These are phyloP conservation scores for Phocoena phocoena DNA, from an alignment of 2,113 vertebrate genomes.

Conservation along the genomic window DNA sequence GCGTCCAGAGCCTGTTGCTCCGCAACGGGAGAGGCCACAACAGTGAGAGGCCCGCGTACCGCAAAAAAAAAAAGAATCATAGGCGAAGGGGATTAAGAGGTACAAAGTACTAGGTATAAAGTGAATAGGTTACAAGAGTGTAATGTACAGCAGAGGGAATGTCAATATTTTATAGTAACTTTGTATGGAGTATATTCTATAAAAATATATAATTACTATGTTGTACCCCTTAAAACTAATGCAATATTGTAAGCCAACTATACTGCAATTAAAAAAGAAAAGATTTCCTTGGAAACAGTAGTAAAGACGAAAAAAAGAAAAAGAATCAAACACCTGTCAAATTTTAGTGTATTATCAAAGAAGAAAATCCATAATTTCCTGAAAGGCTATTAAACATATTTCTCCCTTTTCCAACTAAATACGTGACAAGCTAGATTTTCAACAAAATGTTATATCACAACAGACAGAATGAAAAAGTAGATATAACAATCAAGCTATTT, in stretches of 20 bases:
- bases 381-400: neutral
- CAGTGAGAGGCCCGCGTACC: too few relatives aligned
- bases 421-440: neutral
- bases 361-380: neutral
- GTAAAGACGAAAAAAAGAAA: neutral
- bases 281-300: neutral
- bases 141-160: neutral
- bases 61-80: too few relatives aligned
- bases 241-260: neutral
- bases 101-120: neutral
- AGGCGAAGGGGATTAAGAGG: neutral
- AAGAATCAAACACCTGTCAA: neutral
- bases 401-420: neutral
- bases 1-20: too few relatives aligned
- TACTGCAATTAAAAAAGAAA: neutral
- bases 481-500: neutral
- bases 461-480: neutral
- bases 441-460: neutral
- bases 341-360: neutral
- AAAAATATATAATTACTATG: neutral
- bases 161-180: neutral
- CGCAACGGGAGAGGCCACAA: too few relatives aligned
- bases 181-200: neutral
- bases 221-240: neutral
- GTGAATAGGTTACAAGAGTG: neutral